Evolutionary conservation across 2,888 invertebrate genomes (phyloP), one percentile per base, ranked within the genome.

Genomic region (Acleris sparsana): DNA sequence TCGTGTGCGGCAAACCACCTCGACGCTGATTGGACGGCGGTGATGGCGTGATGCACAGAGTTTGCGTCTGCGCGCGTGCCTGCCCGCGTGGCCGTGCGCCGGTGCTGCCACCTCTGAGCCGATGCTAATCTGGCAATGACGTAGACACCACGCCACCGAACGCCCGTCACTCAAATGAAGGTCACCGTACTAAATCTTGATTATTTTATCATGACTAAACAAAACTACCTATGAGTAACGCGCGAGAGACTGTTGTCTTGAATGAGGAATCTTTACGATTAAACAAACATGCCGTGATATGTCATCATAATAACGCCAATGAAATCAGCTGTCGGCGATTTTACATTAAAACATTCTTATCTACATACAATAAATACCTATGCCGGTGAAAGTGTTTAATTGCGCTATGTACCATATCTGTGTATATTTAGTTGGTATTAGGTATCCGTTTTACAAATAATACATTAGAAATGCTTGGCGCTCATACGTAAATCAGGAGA

Each of bases 21-120:
- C 60, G 77, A 52, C 73, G 71, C 78, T 82, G 84, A 92, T 92
- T 92, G 91, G 92, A 76, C 73, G 78, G 70, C 68, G 69, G 68
- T 70, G 70, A 80, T 92, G 89, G 92, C 90, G 91, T 90, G 92
- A 91, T 78, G 69, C 60, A 53, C 51, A 52, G 44, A 51, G 58
- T 46, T 55, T 64, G 61, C 53, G 62, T 56, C 60, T 58, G 55
- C 58, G 56, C 66, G 62, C 66, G 62, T 61, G 59, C 43, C 48
- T 69, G 71, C 64, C 68, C 70, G 68, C 78, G 80, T 73, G 70
- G 63, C 56, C 70, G 62, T 51, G 71, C 72, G 73, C 44, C 66
- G 69, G 87, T 87, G 89, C 87, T 88, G 89, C 89, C 87, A 76
- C 79, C 84, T 78, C 71, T 68, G 69, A 70, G 67, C 74, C 68